Percentiles rank a stretch among this genome's conserved stretches.
phyloP scores from a whole-genome alignment of 2,797 vertebrate species.

The Monodelphis domestica region DNA sequence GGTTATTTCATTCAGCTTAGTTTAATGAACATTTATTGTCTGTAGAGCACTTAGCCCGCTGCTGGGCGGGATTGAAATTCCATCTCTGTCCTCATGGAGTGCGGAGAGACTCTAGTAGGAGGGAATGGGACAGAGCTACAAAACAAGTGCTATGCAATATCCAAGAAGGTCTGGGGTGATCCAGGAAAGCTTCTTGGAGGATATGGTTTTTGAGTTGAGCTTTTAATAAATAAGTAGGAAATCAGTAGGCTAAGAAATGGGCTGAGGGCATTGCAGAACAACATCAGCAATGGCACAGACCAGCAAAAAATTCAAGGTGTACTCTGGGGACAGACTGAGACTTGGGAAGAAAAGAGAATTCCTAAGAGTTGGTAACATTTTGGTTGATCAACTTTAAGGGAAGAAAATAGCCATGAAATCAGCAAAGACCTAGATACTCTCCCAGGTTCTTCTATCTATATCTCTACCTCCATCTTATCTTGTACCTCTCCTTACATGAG shows the following conservation, averaged over 20 bases:
- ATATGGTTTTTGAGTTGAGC: neutral
- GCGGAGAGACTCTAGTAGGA: neutral
- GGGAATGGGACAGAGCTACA: neutral
- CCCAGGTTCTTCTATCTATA: neutral
- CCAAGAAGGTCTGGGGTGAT: neutral
- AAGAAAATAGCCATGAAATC: neutral
- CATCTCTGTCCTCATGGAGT: neutral
- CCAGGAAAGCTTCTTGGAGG: slow-evolving; percentile 1
- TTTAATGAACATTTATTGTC: neutral
- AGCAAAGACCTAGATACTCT: neutral
- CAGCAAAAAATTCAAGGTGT: neutral
- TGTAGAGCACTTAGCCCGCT: too few species aligned
- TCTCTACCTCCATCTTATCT: neutral
- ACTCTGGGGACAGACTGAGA: neutral
- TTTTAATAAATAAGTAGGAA: neutral
- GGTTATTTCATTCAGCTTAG: too few species aligned
- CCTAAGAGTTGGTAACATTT: neutral
- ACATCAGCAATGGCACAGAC: neutral
- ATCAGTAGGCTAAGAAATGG: neutral
- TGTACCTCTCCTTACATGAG: neutral
- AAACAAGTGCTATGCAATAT: neutral
- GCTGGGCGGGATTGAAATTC: neutral
- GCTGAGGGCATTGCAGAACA: neutral
- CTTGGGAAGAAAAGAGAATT: neutral
- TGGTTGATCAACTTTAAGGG: neutral